Evolutionary conservation across 2,113 vertebrate genomes (phyloP).

Genomic region (Romanogobio albipinnatus): DNA sequence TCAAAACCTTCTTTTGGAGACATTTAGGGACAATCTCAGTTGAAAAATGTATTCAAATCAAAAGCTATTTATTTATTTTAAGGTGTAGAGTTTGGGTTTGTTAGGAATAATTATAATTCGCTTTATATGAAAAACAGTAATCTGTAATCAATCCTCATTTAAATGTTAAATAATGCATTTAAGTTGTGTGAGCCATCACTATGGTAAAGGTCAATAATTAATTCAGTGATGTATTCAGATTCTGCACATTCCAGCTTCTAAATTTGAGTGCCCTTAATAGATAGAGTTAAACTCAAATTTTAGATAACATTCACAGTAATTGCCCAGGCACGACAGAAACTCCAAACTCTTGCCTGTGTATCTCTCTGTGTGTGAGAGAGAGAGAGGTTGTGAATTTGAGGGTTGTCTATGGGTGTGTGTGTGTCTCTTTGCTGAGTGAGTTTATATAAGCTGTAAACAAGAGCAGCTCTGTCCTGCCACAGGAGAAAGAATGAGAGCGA

Average conservation of each 20-base stretch:
- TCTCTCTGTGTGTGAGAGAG: background rate
- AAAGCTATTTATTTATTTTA: background rate
- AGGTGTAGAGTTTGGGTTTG: background rate
- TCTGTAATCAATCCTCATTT: too few relatives aligned
- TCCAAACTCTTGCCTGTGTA: constrained; percentile 3
- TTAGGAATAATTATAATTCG: background rate
- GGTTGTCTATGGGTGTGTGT: background rate
- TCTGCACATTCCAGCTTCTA: background rate
- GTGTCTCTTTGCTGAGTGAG: constrained; percentile 45
- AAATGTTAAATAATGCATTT: too few relatives aligned
- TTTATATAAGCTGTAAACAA: constrained; percentile 64
- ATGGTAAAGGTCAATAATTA: background rate
- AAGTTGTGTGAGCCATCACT: background rate
- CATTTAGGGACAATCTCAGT: background rate
- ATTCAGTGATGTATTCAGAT: background rate
- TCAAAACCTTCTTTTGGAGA: background rate
- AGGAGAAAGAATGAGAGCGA: constrained; percentile 48
- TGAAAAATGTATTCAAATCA: too few relatives aligned
- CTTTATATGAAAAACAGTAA: too few relatives aligned
- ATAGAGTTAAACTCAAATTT: background rate
- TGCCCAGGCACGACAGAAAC: background rate
- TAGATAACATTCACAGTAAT: constrained; percentile 5
- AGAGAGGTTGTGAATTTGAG: background rate
- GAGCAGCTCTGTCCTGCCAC: constrained; percentile 56
- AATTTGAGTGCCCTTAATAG: background rate